Evolutionary conservation across 2,888 invertebrate genomes (phyloP), one percentile per base, ranked within the genome.

Genomic region (Acanthopleura granulata): DNA sequence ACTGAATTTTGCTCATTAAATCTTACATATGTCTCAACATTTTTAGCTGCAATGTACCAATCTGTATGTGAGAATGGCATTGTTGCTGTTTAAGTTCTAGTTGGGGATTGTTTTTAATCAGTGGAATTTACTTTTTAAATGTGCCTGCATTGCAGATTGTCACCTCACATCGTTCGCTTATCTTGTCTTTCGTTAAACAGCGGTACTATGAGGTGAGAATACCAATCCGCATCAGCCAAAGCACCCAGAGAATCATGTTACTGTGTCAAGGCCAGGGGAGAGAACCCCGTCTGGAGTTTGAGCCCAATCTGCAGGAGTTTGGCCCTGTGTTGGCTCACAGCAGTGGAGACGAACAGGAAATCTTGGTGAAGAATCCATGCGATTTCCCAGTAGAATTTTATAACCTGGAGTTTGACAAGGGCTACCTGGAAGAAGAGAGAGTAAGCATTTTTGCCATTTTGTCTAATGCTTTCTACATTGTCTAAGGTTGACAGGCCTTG

Each of bases 331-430:
- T 94, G 75, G 94, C 94, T 0, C 93, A 93, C 91, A 92, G 93
- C 25, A 89, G 91, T 62, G 92, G 92, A 1, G 92, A 92, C n/a
- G 93, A 93, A 72, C 91, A 92, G 78, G 92, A 91, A 78, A 92
- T 95, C 77, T 91, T 92, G 4, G 87, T 95, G 11, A 92, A 92
- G 75, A 95, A 95, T 87, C 92, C 92, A 0, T 93, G 93, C 77
- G 88, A 91, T 6, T 93, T 93, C 88, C 93, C 94, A 0, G 91
- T 95, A 27, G 94, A 95, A 89, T 91, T 94, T 72, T 94, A 93
- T 85, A 93, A 94, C 88, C 91, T 93, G 25, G 94, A 95, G 87
- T 93, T 93, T 85, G 94, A 95, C 86, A 86, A 90, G 40, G 75
- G 77, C 22, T 91, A 90, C 78, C 80, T 91, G 50, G 89, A 90